A percentile compares a stretch with the other conserved stretches of the same genome.
These are phyloP conservation scores for Orbicella faveolata DNA, from an alignment of 64 coral and sea anemone genomes.

Conservation along the genomic window DNA sequence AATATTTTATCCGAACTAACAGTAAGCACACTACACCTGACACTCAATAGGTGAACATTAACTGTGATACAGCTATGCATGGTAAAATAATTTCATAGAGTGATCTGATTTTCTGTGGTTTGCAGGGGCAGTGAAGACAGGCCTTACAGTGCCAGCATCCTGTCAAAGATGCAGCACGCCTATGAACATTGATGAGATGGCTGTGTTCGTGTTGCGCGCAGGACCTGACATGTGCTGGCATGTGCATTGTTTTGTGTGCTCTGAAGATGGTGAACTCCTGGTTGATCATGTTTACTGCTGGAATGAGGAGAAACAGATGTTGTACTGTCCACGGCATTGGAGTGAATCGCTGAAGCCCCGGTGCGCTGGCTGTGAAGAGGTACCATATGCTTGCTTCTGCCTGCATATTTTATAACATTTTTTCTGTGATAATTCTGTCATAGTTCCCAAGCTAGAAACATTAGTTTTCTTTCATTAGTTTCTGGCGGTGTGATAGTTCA, in stretches of 20 bases:
- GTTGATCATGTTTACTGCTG: slow-evolving; percentile 89
- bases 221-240: slow-evolving; percentile 85
- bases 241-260: slow-evolving; percentile 79
- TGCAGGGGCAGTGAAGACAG: slow-evolving; percentile 68
- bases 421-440: too few species aligned
- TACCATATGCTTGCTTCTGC: not conserved
- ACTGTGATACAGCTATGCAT: too few species aligned
- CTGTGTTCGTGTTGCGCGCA: slow-evolving; percentile 77
- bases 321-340: slow-evolving; percentile 83
- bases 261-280: slow-evolving; percentile 71
- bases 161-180: slow-evolving; percentile 61
- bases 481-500: too few species aligned
- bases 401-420: too few species aligned
- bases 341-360: slow-evolving; percentile 80
- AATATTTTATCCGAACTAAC: too few species aligned
- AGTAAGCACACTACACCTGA: too few species aligned
- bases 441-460: too few species aligned
- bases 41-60: too few species aligned
- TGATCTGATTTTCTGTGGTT: not conserved
- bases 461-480: too few species aligned
- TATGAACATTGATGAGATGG: slow-evolving; percentile 84
- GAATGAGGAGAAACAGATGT: slow-evolving; percentile 38
- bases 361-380: slow-evolving; percentile 98
- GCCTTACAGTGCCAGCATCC: slow-evolving; percentile 33
- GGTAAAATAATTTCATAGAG: too few species aligned